These are phyloP conservation scores for Salvator merianae DNA, from an alignment of 2,113 vertebrate species.

Conservation along the genomic window DNA sequence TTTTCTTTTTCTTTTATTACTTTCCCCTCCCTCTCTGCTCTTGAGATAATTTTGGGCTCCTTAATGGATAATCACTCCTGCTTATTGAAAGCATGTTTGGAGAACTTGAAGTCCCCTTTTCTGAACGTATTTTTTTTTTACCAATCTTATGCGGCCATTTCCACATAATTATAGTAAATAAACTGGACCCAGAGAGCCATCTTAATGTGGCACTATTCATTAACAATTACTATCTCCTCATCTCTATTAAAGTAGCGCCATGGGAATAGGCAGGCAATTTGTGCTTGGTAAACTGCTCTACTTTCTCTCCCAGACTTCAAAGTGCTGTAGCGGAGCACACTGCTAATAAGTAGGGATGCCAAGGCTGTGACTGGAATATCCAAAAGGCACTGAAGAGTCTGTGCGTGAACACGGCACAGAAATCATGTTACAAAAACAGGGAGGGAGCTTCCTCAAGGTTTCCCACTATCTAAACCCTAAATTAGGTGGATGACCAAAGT, in stretches of 20 bases:
- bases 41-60: neutral
- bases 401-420: slow-evolving; percentile 8
- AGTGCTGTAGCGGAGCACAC: neutral
- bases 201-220: slow-evolving; percentile 52
- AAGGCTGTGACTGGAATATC: neutral
- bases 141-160: slow-evolving; percentile 46
- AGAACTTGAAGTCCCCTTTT: slow-evolving; percentile 39
- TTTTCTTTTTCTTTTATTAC: neutral
- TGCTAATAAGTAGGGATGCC: slow-evolving; percentile 20
- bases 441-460: too few relatives aligned
- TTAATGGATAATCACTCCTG: slow-evolving; percentile 33
- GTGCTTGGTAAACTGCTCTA: slow-evolving; percentile 18
- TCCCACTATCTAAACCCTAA: neutral
- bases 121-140: slow-evolving; percentile 27
- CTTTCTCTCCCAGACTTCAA: slow-evolving; percentile 19
- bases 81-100: neutral
- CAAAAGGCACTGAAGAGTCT: slow-evolving; percentile 32
- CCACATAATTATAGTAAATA: slow-evolving; percentile 51
- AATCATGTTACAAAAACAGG: neutral
- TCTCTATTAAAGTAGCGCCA: neutral
- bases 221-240: slow-evolving; percentile 37
- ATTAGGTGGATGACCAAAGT: neutral
- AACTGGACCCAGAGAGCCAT: slow-evolving; percentile 55
- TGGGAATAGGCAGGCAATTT: slow-evolving; percentile 32
- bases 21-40: neutral